Percentiles rank a stretch among this genome's conserved stretches.
Evolutionary conservation across 2,113 vertebrate genomes (phyloP).

Genomic region (Proteles cristata): DNA sequence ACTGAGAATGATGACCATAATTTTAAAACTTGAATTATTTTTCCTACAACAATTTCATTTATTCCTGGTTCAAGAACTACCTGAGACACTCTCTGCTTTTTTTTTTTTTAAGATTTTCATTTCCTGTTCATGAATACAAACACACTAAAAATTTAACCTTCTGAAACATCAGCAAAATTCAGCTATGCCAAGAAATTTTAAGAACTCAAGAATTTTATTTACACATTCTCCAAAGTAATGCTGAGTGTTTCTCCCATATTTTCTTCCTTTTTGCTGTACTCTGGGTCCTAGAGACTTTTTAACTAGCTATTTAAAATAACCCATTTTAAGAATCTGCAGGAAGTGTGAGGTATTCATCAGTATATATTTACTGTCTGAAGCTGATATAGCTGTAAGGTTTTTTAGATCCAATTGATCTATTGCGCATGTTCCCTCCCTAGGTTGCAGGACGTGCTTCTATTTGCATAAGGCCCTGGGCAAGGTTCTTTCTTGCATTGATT

Average conservation of each 20-base stretch:
- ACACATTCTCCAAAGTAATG: constrained; percentile 66
- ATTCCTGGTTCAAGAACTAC: background rate
- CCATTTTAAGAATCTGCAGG: constrained; percentile 91
- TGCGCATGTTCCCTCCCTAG: constrained; percentile 97
- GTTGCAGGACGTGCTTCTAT: constrained; percentile 97
- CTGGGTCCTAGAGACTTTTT: constrained; percentile 79
- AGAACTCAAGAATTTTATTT: constrained; percentile 72
- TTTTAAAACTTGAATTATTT: constrained; percentile 54
- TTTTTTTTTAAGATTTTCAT: background rate
- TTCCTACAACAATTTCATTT: constrained; percentile 36
- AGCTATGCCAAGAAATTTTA: constrained; percentile 54
- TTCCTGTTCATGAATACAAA: constrained; percentile 35
- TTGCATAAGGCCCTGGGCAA: constrained; percentile 99
- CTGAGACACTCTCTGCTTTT: background rate
- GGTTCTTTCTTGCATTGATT: constrained; percentile 99
- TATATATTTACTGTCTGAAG: constrained; percentile 97
- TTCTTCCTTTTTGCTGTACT: constrained; percentile 60
- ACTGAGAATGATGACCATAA: background rate
- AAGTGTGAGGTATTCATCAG: constrained; percentile 94
- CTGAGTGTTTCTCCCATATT: constrained; percentile 73
- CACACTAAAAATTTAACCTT: background rate
- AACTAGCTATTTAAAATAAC: constrained; percentile 88
- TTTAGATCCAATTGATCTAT: constrained; percentile 97
- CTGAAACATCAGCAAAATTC: constrained; percentile 56
- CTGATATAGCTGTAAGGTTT: constrained; percentile 98